Evolutionary conservation across 2,113 vertebrate species (phyloP).

Genomic region (Atractosteus spatula): DNA sequence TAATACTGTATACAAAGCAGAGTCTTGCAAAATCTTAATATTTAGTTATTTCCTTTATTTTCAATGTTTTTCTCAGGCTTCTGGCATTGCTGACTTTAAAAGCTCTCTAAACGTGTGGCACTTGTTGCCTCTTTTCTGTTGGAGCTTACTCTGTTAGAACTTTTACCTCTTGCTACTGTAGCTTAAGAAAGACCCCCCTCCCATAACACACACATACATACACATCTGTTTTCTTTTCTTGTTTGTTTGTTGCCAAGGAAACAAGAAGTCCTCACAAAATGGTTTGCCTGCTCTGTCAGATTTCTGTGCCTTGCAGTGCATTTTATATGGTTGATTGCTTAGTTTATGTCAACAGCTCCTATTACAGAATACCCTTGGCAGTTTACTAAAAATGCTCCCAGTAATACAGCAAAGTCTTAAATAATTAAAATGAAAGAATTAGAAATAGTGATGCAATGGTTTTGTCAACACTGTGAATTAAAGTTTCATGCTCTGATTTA

Average conservation of each 20-base stretch:
- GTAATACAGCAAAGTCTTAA: background rate
- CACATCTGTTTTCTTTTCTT: background rate
- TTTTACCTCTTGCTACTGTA: no score
- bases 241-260: constrained; percentile 16
- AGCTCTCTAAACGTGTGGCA: no score
- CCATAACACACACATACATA: background rate
- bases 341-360: background rate
- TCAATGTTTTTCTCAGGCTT: no score
- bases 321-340: background rate
- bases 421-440: constrained; percentile 2
- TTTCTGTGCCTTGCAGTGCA: background rate
- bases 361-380: constrained; percentile 2
- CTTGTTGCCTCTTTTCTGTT: no score
- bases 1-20: no score
- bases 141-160: no score
- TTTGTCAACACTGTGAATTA: background rate
- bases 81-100: no score
- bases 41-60: no score
- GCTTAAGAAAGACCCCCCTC: no score
- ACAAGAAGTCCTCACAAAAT: background rate
- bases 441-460: background rate
- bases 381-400: background rate
- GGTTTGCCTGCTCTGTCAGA: background rate
- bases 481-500: background rate
- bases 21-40: no score